phyloP scores from a whole-genome alignment of 2,797 vertebrate species.

The Arctocebus calabarensis region DNA sequence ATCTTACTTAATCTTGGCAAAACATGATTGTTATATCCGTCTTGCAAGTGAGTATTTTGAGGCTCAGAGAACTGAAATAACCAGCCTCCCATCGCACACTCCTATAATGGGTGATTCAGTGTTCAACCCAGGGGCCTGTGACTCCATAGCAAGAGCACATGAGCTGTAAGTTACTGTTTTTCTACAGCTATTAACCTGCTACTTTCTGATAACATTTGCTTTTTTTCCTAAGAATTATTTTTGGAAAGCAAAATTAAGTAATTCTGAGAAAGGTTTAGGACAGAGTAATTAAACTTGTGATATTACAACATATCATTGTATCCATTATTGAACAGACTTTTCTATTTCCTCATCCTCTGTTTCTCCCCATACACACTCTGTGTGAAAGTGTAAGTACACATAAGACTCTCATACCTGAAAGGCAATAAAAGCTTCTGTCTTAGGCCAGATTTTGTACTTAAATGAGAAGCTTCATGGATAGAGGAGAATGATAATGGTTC shows the following conservation, averaged over 20 bases:
- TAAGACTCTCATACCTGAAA: background rate
- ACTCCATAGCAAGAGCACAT: fast-evolving
- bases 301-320: fast-evolving
- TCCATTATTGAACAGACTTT: background rate
- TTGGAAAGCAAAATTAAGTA: background rate
- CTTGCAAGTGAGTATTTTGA: background rate
- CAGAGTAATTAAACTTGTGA: no score
- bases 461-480: background rate
- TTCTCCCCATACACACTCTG: background rate
- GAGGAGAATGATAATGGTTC: background rate
- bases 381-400: background rate
- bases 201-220: no score
- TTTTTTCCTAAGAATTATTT: background rate
- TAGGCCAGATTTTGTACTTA: background rate
- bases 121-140: background rate
- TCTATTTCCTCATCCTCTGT: background rate
- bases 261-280: background rate
- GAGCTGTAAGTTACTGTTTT: background rate
- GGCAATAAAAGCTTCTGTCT: background rate
- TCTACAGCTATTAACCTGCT: background rate
- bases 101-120: background rate
- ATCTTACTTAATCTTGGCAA: background rate
- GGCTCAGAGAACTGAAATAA: background rate
- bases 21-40: background rate
- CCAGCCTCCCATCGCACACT: background rate